Percentiles rank a stretch among this genome's conserved stretches.
These are phyloP conservation scores for Silurus aristotelis DNA, from an alignment of 2,797 vertebrate genomes.

Conservation along the genomic window DNA sequence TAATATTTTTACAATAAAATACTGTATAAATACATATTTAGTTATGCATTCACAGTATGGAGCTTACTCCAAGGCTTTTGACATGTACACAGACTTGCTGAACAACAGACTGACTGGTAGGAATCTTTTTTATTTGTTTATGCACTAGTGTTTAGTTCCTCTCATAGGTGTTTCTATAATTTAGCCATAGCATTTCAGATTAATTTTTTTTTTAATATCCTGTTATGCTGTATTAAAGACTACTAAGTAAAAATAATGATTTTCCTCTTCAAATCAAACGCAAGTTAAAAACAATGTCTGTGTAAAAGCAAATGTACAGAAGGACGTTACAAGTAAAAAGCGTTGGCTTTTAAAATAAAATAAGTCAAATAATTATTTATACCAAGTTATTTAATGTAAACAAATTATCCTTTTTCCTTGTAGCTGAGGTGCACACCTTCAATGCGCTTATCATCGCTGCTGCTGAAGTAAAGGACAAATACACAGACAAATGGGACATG, in stretches of 20 bases:
- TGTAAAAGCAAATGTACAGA: background rate
- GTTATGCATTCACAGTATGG: constrained; percentile 73
- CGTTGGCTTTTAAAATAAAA: background rate
- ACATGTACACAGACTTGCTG: constrained; percentile 80
- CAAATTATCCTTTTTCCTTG: constrained; percentile 14
- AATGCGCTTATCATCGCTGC: constrained; percentile 82
- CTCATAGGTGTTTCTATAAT: background rate
- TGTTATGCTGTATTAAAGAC: background rate
- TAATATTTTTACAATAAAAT: background rate
- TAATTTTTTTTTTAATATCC: background rate
- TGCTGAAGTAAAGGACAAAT: constrained; percentile 65
- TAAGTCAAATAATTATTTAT: background rate
- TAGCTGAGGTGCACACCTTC: constrained; percentile 88
- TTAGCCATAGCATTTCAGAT: background rate
- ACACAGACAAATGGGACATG: constrained; percentile 76
- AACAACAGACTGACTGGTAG: constrained; percentile 86
- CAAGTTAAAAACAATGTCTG: background rate
- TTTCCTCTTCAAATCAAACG: background rate
- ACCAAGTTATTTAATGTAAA: background rate
- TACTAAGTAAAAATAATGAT: background rate
- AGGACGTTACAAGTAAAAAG: background rate
- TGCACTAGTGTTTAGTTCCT: too few species aligned
- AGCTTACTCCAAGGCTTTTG: constrained; percentile 78
- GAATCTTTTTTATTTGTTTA: constrained; percentile 33
- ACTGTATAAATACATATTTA: background rate